Conservation (phyloP, 2,888 invertebrate genomes). For the Enoplolaimus lenunculus region DNA sequence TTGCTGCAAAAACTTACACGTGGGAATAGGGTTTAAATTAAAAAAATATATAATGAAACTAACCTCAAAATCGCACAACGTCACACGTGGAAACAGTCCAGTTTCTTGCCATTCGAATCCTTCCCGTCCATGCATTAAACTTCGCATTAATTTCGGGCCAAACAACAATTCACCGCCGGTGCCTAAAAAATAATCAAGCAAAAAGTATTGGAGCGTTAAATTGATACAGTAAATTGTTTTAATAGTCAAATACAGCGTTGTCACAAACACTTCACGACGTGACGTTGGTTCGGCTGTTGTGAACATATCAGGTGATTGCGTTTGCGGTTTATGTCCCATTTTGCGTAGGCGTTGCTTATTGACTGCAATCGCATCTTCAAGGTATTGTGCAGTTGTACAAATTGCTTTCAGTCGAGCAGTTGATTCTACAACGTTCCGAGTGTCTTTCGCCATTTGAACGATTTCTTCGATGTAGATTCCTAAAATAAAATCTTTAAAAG, state of each 20-base stretch:
- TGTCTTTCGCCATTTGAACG: slow-evolving; percentile 5
- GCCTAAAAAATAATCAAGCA: too few relatives aligned
- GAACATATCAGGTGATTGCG: too few relatives aligned
- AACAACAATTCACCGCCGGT: not conserved
- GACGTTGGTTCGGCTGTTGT: too few relatives aligned
- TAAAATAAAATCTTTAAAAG: too few relatives aligned
- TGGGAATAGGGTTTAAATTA: too few relatives aligned
- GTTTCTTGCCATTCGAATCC: slow-evolving; percentile 6
- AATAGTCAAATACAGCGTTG: slow-evolving; percentile 3
- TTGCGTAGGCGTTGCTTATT: not conserved
- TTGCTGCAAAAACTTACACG: too few relatives aligned
- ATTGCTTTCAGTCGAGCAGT: not conserved
- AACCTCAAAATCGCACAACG: slow-evolving; percentile 11
- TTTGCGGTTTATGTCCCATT: not conserved
- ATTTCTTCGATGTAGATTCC: slow-evolving; percentile 7
- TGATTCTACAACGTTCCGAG: not conserved
- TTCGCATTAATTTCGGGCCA: not conserved
- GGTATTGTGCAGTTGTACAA: not conserved
- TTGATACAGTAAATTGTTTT: not conserved
- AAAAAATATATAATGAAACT: not conserved
- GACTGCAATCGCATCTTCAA: not conserved
- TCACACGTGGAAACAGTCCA: too few relatives aligned
- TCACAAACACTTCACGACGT: not conserved
- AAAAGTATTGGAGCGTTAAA: not conserved
- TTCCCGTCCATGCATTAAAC: not conserved